Percentiles rank a stretch among this genome's conserved stretches.
Conservation (phyloP, 2,113 vertebrate species). For the Lophotis ruficrista region DNA sequence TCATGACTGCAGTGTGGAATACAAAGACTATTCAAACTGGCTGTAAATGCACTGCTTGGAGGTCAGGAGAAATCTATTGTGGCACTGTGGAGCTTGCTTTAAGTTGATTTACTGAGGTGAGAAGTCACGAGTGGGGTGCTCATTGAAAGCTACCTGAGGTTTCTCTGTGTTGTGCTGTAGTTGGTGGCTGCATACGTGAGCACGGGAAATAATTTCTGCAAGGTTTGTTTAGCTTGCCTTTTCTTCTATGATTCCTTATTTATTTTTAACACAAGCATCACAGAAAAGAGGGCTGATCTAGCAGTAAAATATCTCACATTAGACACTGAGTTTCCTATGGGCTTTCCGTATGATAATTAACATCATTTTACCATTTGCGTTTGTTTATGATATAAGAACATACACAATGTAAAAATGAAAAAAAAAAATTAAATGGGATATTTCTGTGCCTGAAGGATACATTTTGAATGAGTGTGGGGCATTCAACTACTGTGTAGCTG, state of each 20-base stretch:
- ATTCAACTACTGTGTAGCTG: not conserved
- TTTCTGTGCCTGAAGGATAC: slow-evolving; percentile 4
- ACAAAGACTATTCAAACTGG: not conserved
- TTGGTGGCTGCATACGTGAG: not conserved
- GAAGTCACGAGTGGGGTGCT: not conserved
- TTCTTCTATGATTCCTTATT: not conserved
- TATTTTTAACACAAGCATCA: not conserved
- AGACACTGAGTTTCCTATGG: not conserved
- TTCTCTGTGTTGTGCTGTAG: not conserved
- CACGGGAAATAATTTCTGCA: not conserved
- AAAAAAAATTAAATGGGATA: not conserved
- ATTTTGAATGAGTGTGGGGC: not conserved
- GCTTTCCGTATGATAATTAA: not conserved
- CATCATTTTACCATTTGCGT: not conserved
- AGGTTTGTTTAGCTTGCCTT: not conserved
- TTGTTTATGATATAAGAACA: not conserved
- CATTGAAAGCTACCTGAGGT: not conserved
- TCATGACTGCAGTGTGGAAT: not conserved
- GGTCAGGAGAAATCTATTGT: not conserved
- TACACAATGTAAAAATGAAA: not conserved
- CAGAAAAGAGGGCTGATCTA: not conserved
- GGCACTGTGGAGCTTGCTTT: not conserved
- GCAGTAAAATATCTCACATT: not conserved
- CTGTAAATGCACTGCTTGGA: not conserved
- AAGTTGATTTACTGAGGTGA: slow-evolving; percentile 34